These are phyloP conservation scores for Ochotona curzoniae DNA, from an alignment of 2,113 vertebrate species.

Conservation along the genomic window DNA sequence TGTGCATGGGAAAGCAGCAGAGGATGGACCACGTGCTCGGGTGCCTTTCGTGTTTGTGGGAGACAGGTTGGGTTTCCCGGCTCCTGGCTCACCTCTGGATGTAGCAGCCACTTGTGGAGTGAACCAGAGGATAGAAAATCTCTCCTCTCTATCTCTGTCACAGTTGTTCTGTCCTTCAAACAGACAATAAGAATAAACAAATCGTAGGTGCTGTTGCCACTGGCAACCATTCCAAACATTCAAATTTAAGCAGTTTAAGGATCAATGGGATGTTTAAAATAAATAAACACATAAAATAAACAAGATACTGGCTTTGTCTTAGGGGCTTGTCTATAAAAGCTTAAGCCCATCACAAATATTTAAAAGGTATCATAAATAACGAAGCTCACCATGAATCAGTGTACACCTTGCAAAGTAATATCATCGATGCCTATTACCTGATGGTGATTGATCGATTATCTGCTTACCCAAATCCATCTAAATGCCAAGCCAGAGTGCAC, in stretches of 20 bases:
- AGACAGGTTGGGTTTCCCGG: no score
- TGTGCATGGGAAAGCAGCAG: no score
- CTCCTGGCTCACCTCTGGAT: no score
- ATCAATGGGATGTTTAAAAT: constrained; percentile 51
- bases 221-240: neutral
- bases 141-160: no score
- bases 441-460: constrained; percentile 77
- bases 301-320: constrained; percentile 76
- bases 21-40: no score
- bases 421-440: constrained; percentile 76
- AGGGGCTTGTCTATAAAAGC: constrained; percentile 75
- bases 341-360: constrained; percentile 82
- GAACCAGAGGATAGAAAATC: no score
- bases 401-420: constrained; percentile 81
- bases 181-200: no score
- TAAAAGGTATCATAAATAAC: constrained; percentile 78
- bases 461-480: constrained; percentile 74
- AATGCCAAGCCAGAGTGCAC: constrained; percentile 41
- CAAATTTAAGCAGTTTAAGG: constrained; percentile 72
- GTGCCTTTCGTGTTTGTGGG: no score
- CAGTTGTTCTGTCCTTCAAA: no score
- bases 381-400: neutral
- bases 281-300: constrained; percentile 74
- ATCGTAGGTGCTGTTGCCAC: neutral
- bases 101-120: no score